Evolutionary conservation across 2,797 vertebrate species (phyloP).

Genomic region (Falco columbarius): DNA sequence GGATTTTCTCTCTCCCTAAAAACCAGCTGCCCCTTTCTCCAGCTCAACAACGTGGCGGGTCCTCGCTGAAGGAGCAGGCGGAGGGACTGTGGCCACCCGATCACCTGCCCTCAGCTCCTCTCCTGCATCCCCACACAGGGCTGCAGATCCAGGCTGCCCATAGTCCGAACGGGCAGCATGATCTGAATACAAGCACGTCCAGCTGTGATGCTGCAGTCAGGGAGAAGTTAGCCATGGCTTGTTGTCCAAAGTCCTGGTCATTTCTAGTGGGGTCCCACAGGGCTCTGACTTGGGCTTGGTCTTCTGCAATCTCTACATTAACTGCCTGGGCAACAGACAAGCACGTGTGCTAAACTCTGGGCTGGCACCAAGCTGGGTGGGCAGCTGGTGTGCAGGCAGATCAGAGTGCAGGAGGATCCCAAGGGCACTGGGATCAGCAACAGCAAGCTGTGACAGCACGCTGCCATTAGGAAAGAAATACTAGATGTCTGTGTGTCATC

Average conservation of each 20-base stretch:
- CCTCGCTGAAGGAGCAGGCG: rapidly evolving
- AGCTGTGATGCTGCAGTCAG: not conserved
- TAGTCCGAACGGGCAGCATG: rapidly evolving
- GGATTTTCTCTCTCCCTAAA: not conserved
- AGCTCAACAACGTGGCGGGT: not conserved
- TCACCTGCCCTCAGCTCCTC: not conserved
- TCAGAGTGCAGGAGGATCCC: not conserved
- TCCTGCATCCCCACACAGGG: rapidly evolving
- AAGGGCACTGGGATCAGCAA: not conserved
- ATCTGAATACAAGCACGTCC: not conserved
- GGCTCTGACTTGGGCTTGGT: not conserved
- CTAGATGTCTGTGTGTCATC: not conserved
- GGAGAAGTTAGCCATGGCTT: not conserved
- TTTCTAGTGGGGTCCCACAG: not conserved
- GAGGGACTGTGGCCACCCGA: rapidly evolving
- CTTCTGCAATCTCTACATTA: not conserved
- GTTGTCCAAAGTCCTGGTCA: not conserved
- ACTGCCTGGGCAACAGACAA: not conserved
- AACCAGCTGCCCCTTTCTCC: not conserved
- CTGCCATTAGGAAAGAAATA: not conserved
- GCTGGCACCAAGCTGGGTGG: not conserved
- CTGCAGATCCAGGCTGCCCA: not conserved
- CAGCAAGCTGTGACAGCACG: not conserved
- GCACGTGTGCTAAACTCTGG: rapidly evolving
- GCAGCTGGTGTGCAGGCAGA: rapidly evolving